phyloP scores from a whole-genome alignment of 2,113 vertebrate species.

The Albula goreensis region DNA sequence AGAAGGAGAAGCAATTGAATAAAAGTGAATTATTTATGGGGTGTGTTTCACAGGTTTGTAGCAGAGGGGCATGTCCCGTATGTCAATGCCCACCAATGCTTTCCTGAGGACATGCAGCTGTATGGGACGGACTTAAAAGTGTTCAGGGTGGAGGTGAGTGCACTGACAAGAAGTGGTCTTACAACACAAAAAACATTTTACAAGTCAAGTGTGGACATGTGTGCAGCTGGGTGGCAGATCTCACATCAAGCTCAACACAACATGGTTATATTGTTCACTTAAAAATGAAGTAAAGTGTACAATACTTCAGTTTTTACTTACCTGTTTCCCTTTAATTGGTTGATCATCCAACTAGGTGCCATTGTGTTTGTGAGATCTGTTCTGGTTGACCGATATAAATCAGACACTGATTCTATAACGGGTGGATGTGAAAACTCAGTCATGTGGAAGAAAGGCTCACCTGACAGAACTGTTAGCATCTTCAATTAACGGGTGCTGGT shows the following conservation, averaged over 20 bases:
- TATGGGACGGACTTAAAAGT: slow-evolving; percentile 47
- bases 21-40: neutral
- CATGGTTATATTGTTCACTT: neutral
- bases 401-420: neutral
- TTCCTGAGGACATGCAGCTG: slow-evolving; percentile 66
- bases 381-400: neutral
- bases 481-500: neutral
- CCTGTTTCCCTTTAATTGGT: neutral
- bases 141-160: slow-evolving; percentile 64
- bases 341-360: neutral
- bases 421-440: neutral
- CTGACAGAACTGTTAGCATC: neutral
- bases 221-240: neutral
- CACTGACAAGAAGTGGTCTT: neutral
- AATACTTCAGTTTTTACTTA: neutral
- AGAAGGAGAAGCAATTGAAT: no score
- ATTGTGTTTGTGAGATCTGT: neutral
- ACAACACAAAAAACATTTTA: neutral
- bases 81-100: slow-evolving; percentile 50
- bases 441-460: neutral
- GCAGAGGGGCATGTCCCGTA: slow-evolving; percentile 62
- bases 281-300: neutral
- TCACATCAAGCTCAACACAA: neutral
- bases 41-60: slow-evolving; percentile 58
- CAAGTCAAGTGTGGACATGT: neutral